Conservation (phyloP, 2,888 invertebrate species). For the Apamea anceps region DNA sequence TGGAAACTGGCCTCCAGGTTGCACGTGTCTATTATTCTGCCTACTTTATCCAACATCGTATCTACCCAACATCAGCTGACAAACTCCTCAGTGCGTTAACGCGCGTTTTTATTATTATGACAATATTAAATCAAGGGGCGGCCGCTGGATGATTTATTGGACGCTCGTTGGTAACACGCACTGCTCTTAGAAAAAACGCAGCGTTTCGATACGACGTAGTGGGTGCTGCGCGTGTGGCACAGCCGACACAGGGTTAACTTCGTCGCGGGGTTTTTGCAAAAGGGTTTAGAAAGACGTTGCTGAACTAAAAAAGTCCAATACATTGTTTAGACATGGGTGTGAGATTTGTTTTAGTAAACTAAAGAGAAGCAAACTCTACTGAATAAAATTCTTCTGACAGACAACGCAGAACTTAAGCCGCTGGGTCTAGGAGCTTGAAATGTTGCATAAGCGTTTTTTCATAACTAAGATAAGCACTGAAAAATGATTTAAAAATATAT, state of each 20-base stretch:
- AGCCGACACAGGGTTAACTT: slow-evolving; percentile 34
- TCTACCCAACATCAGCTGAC: slow-evolving; percentile 46
- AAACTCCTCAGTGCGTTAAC: slow-evolving; percentile 73
- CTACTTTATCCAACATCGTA: slow-evolving; percentile 35
- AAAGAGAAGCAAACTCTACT: neutral
- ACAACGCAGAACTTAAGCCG: no score
- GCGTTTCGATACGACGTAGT: slow-evolving; percentile 60
- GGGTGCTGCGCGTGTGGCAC: slow-evolving; percentile 59
- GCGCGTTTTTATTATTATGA: slow-evolving; percentile 86
- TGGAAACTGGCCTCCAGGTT: neutral
- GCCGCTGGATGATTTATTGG: slow-evolving; percentile 83
- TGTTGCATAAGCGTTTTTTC: neutral
- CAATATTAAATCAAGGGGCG: slow-evolving; percentile 87
- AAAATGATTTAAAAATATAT: neutral
- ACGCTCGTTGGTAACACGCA: slow-evolving; percentile 73
- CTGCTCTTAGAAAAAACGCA: slow-evolving; percentile 62
- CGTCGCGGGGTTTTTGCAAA: neutral
- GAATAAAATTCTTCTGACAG: no score
- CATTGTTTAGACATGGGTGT: neutral
- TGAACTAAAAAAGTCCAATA: neutral
- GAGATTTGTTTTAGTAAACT: neutral
- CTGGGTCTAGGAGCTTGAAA: neutral
- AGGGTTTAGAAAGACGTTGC: neutral
- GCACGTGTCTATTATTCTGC: slow-evolving; percentile 28
- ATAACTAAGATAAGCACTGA: neutral